A percentile compares a stretch with the other conserved stretches of the same genome.
Conservation (phyloP, 2,888 invertebrate genomes). For the Scaptomyza polygonia region DNA sequence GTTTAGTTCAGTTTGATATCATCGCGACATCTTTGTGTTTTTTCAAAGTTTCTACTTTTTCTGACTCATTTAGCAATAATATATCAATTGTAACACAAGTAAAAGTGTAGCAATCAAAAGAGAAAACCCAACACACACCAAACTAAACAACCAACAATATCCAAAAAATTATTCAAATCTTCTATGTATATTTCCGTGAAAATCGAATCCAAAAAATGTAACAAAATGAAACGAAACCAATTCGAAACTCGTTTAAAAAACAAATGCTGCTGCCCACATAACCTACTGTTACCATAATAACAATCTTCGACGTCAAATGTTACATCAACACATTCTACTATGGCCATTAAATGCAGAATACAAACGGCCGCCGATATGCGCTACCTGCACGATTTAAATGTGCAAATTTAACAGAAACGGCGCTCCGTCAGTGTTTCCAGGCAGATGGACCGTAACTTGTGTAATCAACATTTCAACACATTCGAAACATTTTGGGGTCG, state of each 20-base stretch:
- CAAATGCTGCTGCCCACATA: conserved; percentile 10
- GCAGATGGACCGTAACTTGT: conserved; percentile 87
- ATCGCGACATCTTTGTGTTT: conserved; percentile 37
- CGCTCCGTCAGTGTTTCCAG: conserved; percentile 81
- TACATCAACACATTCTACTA: conserved; percentile 19
- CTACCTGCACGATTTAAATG: conserved; percentile 85
- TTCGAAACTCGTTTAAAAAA: conserved; percentile 18
- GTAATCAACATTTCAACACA: conserved; percentile 89
- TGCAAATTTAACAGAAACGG: conserved; percentile 85
- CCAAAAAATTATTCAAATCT: conserved; percentile 71
- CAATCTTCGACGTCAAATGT: conserved; percentile 30
- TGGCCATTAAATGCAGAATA: conserved; percentile 53
- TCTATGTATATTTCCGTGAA: conserved; percentile 73
- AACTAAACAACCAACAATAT: conserved; percentile 50
- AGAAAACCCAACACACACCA: conserved; percentile 69
- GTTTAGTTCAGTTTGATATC: conserved; percentile 10
- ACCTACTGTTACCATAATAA: not conserved
- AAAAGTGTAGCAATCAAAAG: conserved; percentile 77
- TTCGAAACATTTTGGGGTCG: conserved; percentile 92
- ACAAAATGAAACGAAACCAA: conserved; percentile 13
- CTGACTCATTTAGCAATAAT: conserved; percentile 72
- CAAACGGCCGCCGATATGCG: conserved; percentile 82
- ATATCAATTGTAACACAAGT: conserved; percentile 81
- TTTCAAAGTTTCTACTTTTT: conserved; percentile 61
- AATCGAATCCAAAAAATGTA: conserved; percentile 32